Percentiles rank a stretch among this genome's conserved stretches.
Conservation (phyloP, 2,888 invertebrate species). For the Ectemnius continuus region DNA sequence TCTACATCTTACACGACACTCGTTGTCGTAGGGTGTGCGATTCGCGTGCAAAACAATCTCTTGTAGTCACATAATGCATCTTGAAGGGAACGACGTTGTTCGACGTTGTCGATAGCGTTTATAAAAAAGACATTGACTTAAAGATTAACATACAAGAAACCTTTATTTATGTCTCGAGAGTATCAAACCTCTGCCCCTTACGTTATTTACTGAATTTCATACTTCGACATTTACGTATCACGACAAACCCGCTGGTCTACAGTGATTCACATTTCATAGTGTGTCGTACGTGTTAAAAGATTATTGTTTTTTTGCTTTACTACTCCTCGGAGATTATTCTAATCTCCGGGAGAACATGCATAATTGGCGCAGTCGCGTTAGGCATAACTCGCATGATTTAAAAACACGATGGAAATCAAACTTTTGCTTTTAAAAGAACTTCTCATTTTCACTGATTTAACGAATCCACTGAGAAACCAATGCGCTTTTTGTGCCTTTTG, state of each 20-base stretch:
- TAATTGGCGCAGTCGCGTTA: constrained; percentile 26
- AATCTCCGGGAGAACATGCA: constrained; percentile 1
- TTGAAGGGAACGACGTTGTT: constrained; percentile 16
- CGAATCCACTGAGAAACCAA: constrained; percentile 27
- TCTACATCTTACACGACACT: constrained; percentile 36
- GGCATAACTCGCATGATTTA: constrained; percentile 17
- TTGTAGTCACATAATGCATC: constrained; percentile 8
- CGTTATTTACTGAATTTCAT: constrained; percentile 28
- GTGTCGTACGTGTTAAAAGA: constrained; percentile 4
- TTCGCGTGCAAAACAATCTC: constrained; percentile 26
- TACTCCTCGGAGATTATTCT: not conserved
- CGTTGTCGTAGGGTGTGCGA: constrained; percentile 23
- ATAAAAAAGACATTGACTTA: constrained; percentile 39
- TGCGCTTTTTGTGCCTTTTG: constrained; percentile 32
- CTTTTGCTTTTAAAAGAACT: not conserved
- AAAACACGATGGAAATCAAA: constrained; percentile 21
- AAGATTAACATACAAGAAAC: constrained; percentile 57
- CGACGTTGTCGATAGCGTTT: constrained; percentile 18
- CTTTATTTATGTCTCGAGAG: constrained; percentile 60
- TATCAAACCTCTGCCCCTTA: constrained; percentile 27
- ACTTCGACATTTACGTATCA: constrained; percentile 21
- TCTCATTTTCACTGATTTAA: not conserved
- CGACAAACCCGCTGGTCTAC: constrained; percentile 39
- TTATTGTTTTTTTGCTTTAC: not conserved
- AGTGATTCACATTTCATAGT: constrained; percentile 39